Base-by-base conservation (phyloP, 2,888 invertebrate genomes). In the Eucera pruinosa region DNA sequence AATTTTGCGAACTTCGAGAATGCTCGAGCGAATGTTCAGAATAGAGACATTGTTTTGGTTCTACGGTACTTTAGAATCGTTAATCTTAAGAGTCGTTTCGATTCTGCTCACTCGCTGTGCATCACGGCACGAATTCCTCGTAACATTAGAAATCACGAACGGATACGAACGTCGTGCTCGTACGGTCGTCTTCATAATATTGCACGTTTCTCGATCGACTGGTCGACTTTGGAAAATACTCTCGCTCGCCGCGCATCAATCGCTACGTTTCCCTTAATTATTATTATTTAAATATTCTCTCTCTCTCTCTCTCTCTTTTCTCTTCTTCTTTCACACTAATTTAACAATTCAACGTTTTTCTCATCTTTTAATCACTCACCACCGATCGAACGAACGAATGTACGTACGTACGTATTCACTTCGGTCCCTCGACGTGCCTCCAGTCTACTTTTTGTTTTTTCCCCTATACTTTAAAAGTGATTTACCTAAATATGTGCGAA, bases 401-500 rank as follows among this genome's bases (percentile, higher is more conserved):
- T 54, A 72, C 64, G 54, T 64, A 88, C 83, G 80, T 54, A 72
- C 64, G 54, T 64, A 52, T 36, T 80, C 81, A 79, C 70, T 86
- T 83, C 80, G 80, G 80, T 81, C 75, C 78, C 73, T 70, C 80
- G 78, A 80, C 81, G 81, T 81, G 78, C 71, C 78, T 78, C 81
- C 81, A 80, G 82, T 86, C 82, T 87, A 83, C 83, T 80, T 83
- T 55, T 61, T 68, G 23, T 77, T 78, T 75, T 74, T 78, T 61
- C 60, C 69, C 81, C 82, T 85, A 86, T 86, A 87, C 74, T 86
- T 88, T 85, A 88, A 81, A 86, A 90, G 85, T 89, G 87, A 89
- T 87, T 83, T 85, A 82, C 76, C 87, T 91, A 91, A 90, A 88
- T 90, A 90, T 88, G 90, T 90, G 91, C 90, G 89, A 91, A 91